Percentiles rank a stretch among this genome's conserved stretches.
Evolutionary conservation across 2,113 vertebrate genomes (phyloP).

Genomic region (Equus quagga): DNA sequence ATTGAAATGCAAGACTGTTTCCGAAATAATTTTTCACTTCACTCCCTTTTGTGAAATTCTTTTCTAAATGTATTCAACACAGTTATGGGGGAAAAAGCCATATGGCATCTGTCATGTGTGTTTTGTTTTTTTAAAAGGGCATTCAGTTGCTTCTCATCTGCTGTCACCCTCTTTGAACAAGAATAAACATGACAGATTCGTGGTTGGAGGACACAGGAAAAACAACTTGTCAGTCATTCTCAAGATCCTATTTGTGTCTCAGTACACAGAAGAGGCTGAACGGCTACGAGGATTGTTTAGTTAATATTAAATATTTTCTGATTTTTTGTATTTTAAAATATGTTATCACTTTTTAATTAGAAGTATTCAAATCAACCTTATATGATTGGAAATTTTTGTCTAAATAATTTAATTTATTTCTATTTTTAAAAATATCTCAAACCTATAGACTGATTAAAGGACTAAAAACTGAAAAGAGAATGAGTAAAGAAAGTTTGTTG

Average conservation of each 20-base stretch:
- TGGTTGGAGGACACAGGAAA: conserved; percentile 18
- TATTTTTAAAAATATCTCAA: neutral
- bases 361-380: neutral
- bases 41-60: neutral
- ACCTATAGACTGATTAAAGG: neutral
- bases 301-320: neutral
- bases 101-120: conserved; percentile 35
- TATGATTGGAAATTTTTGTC: neutral
- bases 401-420: conserved; percentile 2
- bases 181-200: neutral
- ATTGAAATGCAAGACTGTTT: neutral
- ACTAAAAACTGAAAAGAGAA: neutral
- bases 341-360: neutral
- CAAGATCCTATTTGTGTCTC: neutral
- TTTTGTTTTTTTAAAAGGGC: conserved; percentile 56
- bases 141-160: conserved; percentile 44
- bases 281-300: neutral
- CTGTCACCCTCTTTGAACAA: conserved; percentile 61
- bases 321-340: neutral
- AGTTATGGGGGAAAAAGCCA: neutral
- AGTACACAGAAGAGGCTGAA: conserved; percentile 1
- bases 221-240: conserved; percentile 59
- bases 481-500: neutral
- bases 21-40: conserved; percentile 4
- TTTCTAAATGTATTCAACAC: neutral